Conservation (phyloP, 2,797 vertebrate species). For the Phalloptychus januarius region DNA sequence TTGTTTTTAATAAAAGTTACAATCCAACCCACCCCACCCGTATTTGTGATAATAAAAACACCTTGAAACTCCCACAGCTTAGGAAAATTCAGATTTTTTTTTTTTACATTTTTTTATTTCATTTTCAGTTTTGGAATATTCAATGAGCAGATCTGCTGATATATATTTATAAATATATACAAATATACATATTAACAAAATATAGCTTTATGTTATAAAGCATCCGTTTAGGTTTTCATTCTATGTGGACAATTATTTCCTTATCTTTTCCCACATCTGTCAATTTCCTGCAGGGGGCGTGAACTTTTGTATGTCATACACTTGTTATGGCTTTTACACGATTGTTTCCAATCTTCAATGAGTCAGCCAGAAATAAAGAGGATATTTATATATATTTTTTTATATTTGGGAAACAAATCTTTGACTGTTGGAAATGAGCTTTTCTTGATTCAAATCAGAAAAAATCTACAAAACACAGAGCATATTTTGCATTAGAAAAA, state of each 20-base stretch:
- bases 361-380: constrained; percentile 45
- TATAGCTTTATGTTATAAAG: constrained; percentile 84
- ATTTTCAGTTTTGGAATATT: constrained; percentile 69
- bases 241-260: constrained; percentile 40
- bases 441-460: constrained; percentile 28
- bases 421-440: constrained; percentile 19
- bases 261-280: constrained; percentile 48
- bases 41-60: constrained; percentile 27
- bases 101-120: constrained; percentile 37
- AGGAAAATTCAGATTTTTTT: not conserved
- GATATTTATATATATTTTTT: not conserved
- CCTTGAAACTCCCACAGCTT: constrained; percentile 44
- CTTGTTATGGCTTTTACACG: constrained; percentile 78
- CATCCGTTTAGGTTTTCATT: constrained; percentile 67
- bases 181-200: constrained; percentile 90
- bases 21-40: constrained; percentile 26
- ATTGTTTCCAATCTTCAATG: constrained; percentile 57
- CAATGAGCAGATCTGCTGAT: constrained; percentile 75
- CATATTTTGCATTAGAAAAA: constrained; percentile 17
- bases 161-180: constrained; percentile 87
- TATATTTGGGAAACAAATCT: constrained; percentile 3
- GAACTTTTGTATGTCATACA: constrained; percentile 48
- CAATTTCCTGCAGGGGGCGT: constrained; percentile 53
- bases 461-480: not conserved
- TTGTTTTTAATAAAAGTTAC: constrained; percentile 39